These are phyloP conservation scores for Ornithoptera alexandrae DNA, from an alignment of 2,888 invertebrate species.

Conservation along the genomic window DNA sequence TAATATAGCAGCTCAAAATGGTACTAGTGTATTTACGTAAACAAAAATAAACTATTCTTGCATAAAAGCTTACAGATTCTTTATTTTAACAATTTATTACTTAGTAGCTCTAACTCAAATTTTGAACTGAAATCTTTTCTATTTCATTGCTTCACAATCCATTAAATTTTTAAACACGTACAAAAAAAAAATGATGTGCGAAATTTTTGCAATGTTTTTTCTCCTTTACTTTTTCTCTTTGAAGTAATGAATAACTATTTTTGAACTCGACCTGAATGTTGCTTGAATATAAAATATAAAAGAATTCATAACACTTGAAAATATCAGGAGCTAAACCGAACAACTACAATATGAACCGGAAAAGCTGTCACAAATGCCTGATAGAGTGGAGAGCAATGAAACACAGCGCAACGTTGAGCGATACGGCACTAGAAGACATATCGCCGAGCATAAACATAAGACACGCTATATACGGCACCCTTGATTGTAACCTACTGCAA, in stretches of 20 bases:
- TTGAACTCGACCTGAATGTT: background rate
- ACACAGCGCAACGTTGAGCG: constrained; percentile 1
- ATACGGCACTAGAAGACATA: constrained; percentile 13
- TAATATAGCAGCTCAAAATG: too few relatives aligned
- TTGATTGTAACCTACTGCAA: constrained; percentile 57
- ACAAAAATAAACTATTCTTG: too few relatives aligned
- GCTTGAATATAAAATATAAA: background rate
- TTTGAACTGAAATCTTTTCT: too few relatives aligned
- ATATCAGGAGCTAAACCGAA: constrained; percentile 4
- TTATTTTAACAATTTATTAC: too few relatives aligned
- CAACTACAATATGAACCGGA: constrained; percentile 1
- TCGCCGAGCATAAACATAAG: constrained; percentile 24
- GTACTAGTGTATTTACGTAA: too few relatives aligned
- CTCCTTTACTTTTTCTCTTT: too few relatives aligned
- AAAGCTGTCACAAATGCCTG: constrained; percentile 23
- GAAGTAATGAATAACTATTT: background rate
- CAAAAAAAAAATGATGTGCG: too few relatives aligned
- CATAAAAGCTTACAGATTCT: too few relatives aligned
- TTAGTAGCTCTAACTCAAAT: too few relatives aligned
- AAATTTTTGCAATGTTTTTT: too few relatives aligned
- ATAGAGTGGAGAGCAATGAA: constrained; percentile 21
- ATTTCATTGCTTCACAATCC: too few relatives aligned
- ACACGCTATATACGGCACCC: constrained; percentile 33
- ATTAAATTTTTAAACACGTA: too few relatives aligned
- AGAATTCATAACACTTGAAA: constrained; percentile 6